Conservation (phyloP, 2,797 vertebrate species). For the Scolopax rusticola region DNA sequence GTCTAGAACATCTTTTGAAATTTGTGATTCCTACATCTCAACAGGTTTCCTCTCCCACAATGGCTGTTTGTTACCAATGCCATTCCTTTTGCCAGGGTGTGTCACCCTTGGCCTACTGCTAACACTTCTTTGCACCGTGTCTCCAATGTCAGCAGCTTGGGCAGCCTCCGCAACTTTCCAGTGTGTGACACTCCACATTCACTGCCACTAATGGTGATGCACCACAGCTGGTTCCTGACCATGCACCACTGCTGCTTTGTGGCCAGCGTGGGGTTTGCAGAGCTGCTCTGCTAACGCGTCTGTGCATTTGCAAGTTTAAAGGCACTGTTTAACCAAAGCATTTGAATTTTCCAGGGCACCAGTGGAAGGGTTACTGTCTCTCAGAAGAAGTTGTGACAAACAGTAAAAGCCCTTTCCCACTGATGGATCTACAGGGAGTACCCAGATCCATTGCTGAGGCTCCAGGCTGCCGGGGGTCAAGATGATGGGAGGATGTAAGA, state of each 20-base stretch:
- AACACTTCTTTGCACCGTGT: not conserved
- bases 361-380: not conserved
- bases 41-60: not conserved
- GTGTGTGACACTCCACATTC: not conserved
- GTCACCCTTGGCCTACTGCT: not conserved
- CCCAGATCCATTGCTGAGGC: not conserved
- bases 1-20: not conserved
- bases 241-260: not conserved
- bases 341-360: not conserved
- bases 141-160: rapidly evolving
- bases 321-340: not conserved
- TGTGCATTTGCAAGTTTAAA: not conserved
- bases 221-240: not conserved
- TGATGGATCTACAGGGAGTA: not conserved
- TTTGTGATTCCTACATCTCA: not conserved
- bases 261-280: not conserved
- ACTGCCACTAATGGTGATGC: not conserved
- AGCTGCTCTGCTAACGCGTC: not conserved
- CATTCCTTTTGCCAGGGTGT: not conserved
- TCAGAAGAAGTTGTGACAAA: not conserved
- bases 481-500: not conserved
- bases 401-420: not conserved
- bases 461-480: not conserved
- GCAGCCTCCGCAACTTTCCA: not conserved
- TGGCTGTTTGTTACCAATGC: not conserved